Evolutionary conservation across 2,797 vertebrate genomes (phyloP), one percentile per base, ranked within the genome.

Genomic region (Gymnoscopelus microlampas): DNA sequence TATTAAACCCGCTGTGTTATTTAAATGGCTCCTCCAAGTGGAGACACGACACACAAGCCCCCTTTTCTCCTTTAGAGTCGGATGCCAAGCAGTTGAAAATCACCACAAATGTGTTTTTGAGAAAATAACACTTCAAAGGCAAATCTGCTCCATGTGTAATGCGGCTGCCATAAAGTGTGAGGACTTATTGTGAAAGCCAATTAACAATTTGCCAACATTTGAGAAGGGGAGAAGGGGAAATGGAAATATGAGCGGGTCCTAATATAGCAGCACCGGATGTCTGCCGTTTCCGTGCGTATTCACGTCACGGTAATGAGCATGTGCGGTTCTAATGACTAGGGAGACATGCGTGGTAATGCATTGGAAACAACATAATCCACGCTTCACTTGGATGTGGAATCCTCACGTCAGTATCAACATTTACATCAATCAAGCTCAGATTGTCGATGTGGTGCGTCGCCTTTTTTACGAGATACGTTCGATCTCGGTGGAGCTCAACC

Each of bases 1-100:
- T 86, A 87, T 83, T 86, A 84, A 89, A 77, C 63, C 19, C 4
- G 39, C 63, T 14, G 65, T 80, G 82, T 81, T 78, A 67, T 81
- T 83, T 72, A 60, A 61, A 73, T 54, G 71, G 48, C 68, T 73
- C 54, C 68, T 77, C 49, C 48, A 23, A 72, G 76, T 63, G 53
- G 66, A 63, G 54, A 39, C 69, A 44, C 7, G 66, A 63, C 53
- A 39, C 69, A 44, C 7, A 44, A 24, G 57, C 29, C 24, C 58
- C 63, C 14, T 73, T 64, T 14, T 73, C 63, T 69, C 60, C 70
- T 58, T 19, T 57, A 59, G 66, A 78, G 64, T 70, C 70, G 3
- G 47, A 82, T n/a, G 78, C 62, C 78, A 68, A 70, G 70, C 56
- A 51, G 57, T 62, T 39, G 47, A 3, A 75, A 84, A 79, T 70